phyloP scores from a whole-genome alignment of 2,113 vertebrate genomes.

The Jaculus jaculus region DNA sequence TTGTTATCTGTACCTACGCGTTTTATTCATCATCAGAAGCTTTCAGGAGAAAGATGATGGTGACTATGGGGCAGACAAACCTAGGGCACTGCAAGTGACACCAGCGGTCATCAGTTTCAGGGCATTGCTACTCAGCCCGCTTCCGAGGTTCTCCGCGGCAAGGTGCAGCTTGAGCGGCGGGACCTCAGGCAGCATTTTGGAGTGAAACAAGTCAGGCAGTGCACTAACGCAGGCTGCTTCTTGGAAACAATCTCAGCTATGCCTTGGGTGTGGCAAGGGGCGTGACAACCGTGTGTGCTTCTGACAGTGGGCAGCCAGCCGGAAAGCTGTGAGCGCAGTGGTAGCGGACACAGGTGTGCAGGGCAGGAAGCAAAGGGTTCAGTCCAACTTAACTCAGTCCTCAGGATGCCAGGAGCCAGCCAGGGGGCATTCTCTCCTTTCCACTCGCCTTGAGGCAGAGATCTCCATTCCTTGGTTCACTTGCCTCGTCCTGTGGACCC shows the following conservation, averaged over 20 bases:
- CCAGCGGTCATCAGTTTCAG: accelerated
- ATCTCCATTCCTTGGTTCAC: accelerated
- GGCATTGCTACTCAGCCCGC: no score
- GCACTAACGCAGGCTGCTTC: neutral
- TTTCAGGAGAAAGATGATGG: accelerated
- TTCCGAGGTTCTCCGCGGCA: neutral
- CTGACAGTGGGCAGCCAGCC: accelerated
- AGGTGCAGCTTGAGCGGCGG: accelerated
- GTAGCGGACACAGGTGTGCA: accelerated
- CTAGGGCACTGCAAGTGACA: accelerated
- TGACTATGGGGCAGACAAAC: neutral
- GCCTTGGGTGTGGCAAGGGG: accelerated
- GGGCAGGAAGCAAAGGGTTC: accelerated
- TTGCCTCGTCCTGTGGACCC: accelerated
- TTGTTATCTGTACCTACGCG: neutral
- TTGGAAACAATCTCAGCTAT: accelerated
- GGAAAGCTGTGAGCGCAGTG: accelerated
- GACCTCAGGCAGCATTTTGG: no score
- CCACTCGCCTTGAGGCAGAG: accelerated
- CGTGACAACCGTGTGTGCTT: accelerated
- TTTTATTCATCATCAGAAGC: neutral
- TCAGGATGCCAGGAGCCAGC: neutral
- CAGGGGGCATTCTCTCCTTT: accelerated
- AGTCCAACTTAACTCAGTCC: neutral
- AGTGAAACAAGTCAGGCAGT: accelerated